Evolutionary conservation across 2,113 vertebrate species (phyloP).

Genomic region (Anhinga anhinga): DNA sequence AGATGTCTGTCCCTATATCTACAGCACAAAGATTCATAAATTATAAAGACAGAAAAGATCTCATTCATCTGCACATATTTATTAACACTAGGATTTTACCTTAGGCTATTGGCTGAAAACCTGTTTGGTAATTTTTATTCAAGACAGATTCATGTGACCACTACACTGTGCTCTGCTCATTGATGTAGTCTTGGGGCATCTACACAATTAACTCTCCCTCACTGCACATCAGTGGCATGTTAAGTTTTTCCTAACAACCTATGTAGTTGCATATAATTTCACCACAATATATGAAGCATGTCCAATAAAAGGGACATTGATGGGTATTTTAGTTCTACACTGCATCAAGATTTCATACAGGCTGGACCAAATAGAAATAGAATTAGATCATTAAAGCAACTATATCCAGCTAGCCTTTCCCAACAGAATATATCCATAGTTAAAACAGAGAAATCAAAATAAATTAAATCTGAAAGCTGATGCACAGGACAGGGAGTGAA

Average conservation of each 20-base stretch:
- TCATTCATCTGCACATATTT: conserved; percentile 67
- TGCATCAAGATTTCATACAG: conserved; percentile 66
- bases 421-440: not conserved
- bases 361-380: conserved; percentile 61
- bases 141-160: conserved; percentile 65
- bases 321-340: conserved; percentile 68
- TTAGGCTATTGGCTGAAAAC: conserved; percentile 71
- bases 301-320: conserved; percentile 73
- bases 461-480: not conserved
- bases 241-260: conserved; percentile 76
- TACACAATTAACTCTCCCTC: conserved; percentile 74
- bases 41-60: conserved; percentile 62
- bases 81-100: conserved; percentile 73
- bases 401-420: conserved; percentile 14
- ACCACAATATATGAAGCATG: conserved; percentile 73
- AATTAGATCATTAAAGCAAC: conserved; percentile 59
- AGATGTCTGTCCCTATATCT: conserved; percentile 32
- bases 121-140: conserved; percentile 68
- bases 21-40: conserved; percentile 24
- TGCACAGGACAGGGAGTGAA: not conserved
- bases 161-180: conserved; percentile 48
- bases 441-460: conserved; percentile 38
- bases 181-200: conserved; percentile 64
- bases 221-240: conserved; percentile 71
- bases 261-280: conserved; percentile 66